Evolutionary conservation across 1,140 invertebrate species (phyloP).

Genomic region (Drosophila sechellia): DNA sequence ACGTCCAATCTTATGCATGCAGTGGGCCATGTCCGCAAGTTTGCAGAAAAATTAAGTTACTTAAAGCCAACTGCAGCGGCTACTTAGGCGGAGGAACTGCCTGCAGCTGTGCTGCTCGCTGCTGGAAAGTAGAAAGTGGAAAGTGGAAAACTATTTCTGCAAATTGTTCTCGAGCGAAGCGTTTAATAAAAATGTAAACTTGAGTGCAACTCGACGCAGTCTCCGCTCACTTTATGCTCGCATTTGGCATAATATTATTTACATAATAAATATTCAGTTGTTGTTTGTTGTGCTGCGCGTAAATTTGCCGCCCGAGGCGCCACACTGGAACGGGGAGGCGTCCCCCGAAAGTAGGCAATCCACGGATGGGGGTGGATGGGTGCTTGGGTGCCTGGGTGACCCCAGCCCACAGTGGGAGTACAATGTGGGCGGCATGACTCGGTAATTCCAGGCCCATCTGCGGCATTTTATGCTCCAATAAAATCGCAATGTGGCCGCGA

Average conservation of each 20-base stretch:
- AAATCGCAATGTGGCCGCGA: slow-evolving; percentile 56
- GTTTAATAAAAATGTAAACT: slow-evolving; percentile 60
- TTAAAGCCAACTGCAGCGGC: slow-evolving; percentile 49
- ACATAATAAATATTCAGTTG: slow-evolving; percentile 77
- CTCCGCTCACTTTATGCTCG: slow-evolving; percentile 6
- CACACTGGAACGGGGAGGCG: slow-evolving; percentile 27
- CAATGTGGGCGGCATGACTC: slow-evolving; percentile 37
- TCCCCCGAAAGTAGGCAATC: slow-evolving; percentile 24
- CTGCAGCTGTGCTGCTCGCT: slow-evolving; percentile 11
- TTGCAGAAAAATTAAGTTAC: slow-evolving; percentile 47
- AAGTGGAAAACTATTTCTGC: slow-evolving; percentile 56
- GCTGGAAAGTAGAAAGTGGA: slow-evolving; percentile 34
- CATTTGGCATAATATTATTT: slow-evolving; percentile 75
- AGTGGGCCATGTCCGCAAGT: slow-evolving; percentile 14
- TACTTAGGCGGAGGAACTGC: slow-evolving; percentile 35
- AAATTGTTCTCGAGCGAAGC: slow-evolving; percentile 27
- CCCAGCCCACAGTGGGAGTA: slow-evolving; percentile 20
- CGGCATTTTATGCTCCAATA: slow-evolving; percentile 54
- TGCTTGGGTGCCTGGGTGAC: background rate
- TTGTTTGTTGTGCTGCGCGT: slow-evolving; percentile 73
- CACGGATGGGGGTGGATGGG: background rate
- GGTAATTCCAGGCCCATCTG: slow-evolving; percentile 62
- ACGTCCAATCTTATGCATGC: slow-evolving; percentile 18
- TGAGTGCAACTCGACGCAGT: slow-evolving; percentile 21
- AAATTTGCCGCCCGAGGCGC: slow-evolving; percentile 61